Conservation (phyloP, 2,113 vertebrate genomes). For the Turdus rufiventris region DNA sequence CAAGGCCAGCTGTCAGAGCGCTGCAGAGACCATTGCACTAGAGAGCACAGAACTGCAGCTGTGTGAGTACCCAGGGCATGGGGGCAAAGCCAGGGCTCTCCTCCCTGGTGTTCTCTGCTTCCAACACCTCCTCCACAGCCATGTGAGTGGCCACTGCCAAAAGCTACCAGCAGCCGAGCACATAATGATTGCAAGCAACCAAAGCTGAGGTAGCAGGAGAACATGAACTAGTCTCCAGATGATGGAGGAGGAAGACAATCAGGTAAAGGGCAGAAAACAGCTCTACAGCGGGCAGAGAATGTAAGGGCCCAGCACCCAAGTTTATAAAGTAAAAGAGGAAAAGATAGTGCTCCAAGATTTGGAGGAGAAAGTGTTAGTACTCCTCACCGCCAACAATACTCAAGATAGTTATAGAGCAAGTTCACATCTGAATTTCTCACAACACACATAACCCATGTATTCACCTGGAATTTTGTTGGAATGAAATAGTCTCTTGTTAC, state of each 20-base stretch:
- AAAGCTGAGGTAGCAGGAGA: not conserved
- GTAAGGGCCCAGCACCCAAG: not conserved
- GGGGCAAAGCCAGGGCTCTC: not conserved
- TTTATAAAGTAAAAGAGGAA: not conserved
- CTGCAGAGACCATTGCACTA: not conserved
- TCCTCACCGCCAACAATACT: not conserved
- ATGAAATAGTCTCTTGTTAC: not conserved
- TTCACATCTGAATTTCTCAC: not conserved
- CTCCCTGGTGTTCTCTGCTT: not conserved
- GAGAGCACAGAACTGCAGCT: not conserved
- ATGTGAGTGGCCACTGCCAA: accelerated
- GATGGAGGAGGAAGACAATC: not conserved
- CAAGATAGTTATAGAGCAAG: not conserved
- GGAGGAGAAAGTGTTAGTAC: not conserved
- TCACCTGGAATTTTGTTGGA: not conserved
- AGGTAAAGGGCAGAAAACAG: not conserved
- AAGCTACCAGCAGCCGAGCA: not conserved
- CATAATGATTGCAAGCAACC: not conserved
- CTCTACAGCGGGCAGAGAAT: not conserved
- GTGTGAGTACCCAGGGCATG: accelerated
- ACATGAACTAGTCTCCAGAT: not conserved
- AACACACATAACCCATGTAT: not conserved
- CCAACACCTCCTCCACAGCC: not conserved
- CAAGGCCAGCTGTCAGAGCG: not conserved
- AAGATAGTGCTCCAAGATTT: not conserved